Conservation (phyloP, 2,888 invertebrate genomes). For the Escarpia spicata region DNA sequence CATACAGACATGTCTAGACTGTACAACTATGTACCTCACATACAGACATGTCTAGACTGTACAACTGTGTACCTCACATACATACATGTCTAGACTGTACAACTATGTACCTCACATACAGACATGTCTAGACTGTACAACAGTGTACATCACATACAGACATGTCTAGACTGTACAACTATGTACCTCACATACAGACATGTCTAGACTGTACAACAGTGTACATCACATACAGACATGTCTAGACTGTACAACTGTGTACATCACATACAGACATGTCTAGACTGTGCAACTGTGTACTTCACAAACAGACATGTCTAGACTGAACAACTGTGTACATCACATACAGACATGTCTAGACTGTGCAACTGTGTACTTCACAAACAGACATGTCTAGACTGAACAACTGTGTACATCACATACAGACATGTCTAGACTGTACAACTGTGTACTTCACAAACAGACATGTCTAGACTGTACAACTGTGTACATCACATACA, state of each 20-base stretch:
- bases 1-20: constrained; percentile 35
- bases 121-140: constrained; percentile 32
- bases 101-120: constrained; percentile 38
- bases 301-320: constrained; percentile 40
- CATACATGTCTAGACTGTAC: constrained; percentile 31
- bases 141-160: constrained; percentile 41
- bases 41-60: constrained; percentile 34
- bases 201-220: constrained; percentile 30
- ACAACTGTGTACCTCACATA: constrained; percentile 38
- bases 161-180: constrained; percentile 28
- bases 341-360: constrained; percentile 38
- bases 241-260: constrained; percentile 30
- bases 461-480: constrained; percentile 31
- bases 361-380: constrained; percentile 33
- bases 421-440: constrained; percentile 33
- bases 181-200: constrained; percentile 40
- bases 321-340: constrained; percentile 31
- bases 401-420: constrained; percentile 37
- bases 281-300: constrained; percentile 28
- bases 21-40: constrained; percentile 37
- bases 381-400: constrained; percentile 37
- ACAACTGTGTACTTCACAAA: constrained; percentile 39
- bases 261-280: constrained; percentile 41
- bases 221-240: constrained; percentile 40
- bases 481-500: constrained; percentile 39